phyloP scores from a whole-genome alignment of 2,888 invertebrate species.

The Synergus gifuensis region DNA sequence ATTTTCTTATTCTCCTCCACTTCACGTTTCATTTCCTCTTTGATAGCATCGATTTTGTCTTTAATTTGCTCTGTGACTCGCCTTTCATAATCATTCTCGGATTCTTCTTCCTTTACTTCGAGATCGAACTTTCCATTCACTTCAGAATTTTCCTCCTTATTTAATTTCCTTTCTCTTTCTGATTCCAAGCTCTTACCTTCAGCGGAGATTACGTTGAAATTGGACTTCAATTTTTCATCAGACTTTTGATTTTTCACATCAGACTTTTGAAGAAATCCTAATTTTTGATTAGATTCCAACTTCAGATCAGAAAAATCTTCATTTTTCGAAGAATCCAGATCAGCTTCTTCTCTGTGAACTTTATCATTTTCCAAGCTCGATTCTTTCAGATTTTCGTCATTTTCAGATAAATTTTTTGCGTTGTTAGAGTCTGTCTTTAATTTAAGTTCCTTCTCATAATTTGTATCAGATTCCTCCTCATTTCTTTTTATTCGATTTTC shows the following conservation, averaged over 20 bases:
- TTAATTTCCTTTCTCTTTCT: not conserved
- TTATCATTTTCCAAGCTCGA: constrained; percentile 21
- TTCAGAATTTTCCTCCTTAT: not conserved
- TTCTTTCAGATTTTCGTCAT: not conserved
- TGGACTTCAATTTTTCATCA: not conserved
- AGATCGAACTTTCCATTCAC: not conserved
- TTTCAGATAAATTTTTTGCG: constrained; percentile 10
- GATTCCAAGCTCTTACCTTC: not conserved
- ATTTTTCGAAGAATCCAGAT: not conserved
- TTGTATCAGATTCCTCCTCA: constrained; percentile 47
- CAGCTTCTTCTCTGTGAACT: not conserved
- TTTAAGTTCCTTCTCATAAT: constrained; percentile 50
- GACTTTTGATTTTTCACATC: not conserved
- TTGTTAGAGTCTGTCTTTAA: not conserved
- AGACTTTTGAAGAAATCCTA: not conserved
- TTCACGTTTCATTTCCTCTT: constrained; percentile 75
- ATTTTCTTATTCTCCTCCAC: constrained; percentile 64
- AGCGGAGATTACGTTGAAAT: not conserved
- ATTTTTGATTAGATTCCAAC: not conserved
- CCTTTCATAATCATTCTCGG: constrained; percentile 61
- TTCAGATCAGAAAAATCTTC: not conserved
- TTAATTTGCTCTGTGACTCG: constrained; percentile 73
- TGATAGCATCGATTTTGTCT: constrained; percentile 73
- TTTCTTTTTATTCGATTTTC: constrained; percentile 58
- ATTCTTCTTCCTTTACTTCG: constrained; percentile 44